Percentiles rank a stretch among this genome's conserved stretches.
Evolutionary conservation across 2,113 vertebrate species (phyloP).

Genomic region (Chionomys nivalis): DNA sequence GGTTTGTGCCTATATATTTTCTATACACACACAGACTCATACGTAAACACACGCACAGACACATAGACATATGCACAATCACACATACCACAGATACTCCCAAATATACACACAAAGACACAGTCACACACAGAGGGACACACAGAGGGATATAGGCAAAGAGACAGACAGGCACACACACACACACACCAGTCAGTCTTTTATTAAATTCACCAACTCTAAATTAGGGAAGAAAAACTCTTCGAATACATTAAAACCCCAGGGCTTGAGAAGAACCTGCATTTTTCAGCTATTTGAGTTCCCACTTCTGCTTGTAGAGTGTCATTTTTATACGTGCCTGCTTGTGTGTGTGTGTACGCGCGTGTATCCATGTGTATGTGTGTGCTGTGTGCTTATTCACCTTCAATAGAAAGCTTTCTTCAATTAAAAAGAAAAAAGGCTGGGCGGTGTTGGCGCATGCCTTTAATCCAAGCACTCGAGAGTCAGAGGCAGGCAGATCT

Average conservation of each 20-base stretch:
- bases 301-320: no score
- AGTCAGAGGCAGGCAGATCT: no score
- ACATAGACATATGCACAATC: neutral
- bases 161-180: neutral
- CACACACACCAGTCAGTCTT: neutral
- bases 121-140: neutral
- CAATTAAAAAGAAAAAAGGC: no score
- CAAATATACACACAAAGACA: neutral
- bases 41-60: neutral
- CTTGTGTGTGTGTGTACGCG: no score
- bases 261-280: neutral
- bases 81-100: neutral
- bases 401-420: no score
- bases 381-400: neutral
- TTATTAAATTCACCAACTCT: neutral
- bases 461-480: no score
- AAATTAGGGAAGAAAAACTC: neutral
- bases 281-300: neutral
- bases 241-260: neutral
- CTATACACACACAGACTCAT: neutral
- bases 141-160: no score
- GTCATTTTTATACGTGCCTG: no score
- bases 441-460: fast-evolving
- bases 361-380: neutral
- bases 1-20: neutral